Conservation (phyloP, 2,113 vertebrate genomes). For the Terrapene triunguis region DNA sequence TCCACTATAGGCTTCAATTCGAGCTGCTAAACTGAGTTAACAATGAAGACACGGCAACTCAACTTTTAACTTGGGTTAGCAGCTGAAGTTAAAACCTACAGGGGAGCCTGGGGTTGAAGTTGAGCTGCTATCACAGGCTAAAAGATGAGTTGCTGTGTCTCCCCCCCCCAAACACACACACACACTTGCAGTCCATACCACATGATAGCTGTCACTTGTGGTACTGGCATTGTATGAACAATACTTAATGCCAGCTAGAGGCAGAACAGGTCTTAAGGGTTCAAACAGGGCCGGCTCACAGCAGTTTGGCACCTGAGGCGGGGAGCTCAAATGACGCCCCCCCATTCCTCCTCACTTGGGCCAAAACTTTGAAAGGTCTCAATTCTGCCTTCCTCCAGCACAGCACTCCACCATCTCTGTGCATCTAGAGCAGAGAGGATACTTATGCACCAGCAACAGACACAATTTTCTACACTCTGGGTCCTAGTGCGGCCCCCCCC, state of each 20-base stretch:
- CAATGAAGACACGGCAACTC: not conserved
- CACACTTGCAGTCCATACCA: rapidly evolving
- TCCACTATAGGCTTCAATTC: not conserved
- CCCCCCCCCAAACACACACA: rapidly evolving
- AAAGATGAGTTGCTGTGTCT: not conserved
- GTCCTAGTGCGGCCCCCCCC: too few species aligned
- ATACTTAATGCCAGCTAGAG: not conserved
- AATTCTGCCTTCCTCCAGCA: too few species aligned
- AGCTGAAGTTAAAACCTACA: not conserved
- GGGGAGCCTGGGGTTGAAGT: not conserved
- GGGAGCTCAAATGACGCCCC: too few species aligned
- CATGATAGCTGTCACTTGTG: rapidly evolving
- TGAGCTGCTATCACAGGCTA: not conserved
- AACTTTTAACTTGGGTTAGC: not conserved
- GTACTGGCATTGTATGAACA: not conserved
- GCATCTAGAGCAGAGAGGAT: too few species aligned
- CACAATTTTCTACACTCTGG: too few species aligned
- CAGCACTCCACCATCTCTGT: too few species aligned
- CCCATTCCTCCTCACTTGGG: too few species aligned
- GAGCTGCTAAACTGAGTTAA: not conserved
- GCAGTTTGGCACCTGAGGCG: too few species aligned
- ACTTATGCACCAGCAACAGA: too few species aligned
- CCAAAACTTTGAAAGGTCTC: too few species aligned
- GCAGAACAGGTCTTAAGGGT: not conserved
- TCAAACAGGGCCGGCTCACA: not conserved